Base-by-base conservation (phyloP, 2,797 vertebrate genomes). In the Falco peregrinus region DNA sequence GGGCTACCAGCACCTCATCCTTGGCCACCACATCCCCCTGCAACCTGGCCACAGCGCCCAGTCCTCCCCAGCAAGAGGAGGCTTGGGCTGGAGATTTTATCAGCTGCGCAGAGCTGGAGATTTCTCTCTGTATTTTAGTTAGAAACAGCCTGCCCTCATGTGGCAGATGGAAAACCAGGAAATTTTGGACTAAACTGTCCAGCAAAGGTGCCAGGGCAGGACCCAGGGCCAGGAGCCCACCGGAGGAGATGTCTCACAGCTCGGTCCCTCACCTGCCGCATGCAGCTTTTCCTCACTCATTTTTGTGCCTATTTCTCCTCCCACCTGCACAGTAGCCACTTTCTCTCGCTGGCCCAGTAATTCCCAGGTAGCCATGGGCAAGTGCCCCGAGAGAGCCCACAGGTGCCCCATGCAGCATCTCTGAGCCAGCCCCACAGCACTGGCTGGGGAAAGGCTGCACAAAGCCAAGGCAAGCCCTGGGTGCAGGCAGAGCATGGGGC, bases 121-220 rank as follows among this genome's bases (percentile, higher is more conserved):
- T 54, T 56, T 64, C 76, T 89, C 3, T 0, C 59, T 33, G 48
- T 5, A 57, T 88, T 92, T 95, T 96, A 68, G 69, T 95, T 78
- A 97, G 98, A 96, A 97, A 89, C 70, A 98, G 97, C 74, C 98
- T 98, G 98, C 98, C 98, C 97, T 97, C 98, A 5, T 97, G 98
- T 97, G 98, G 98, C 9, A 84, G 90, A 91, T 90, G 90, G 60
- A 60, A 93, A 88, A 89, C 31, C 91, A 67, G 50, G 48, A 89
- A 17, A 50, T 33, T 28, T 39, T 6, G 53, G n/a, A 28, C 13
- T 53, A 43, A 57, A 48, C 14, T 16, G 15, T 17, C 6, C 60
- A 4, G 35, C 2, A 1, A 18, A 37, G 0, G 45, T 5, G 10
- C 24, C 11, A 2, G 16, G 13, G 20, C 29, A 29, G 26, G 10